phyloP scores from a whole-genome alignment of 1,140 invertebrate species.

The Cyclargus thomasi region DNA sequence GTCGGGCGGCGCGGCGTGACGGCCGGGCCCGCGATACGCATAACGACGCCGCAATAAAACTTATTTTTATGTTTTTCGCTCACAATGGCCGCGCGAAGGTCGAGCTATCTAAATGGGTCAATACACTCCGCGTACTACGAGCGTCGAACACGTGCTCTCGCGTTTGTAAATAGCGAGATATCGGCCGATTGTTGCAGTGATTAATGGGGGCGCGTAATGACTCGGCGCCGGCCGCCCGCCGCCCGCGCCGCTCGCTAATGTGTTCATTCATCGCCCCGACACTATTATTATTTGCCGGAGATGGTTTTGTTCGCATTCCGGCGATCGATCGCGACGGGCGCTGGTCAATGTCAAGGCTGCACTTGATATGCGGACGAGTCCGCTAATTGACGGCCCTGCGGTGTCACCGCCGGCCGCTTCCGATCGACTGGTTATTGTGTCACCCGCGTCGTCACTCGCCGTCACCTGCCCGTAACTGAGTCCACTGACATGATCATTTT shows the following conservation, averaged over 20 bases:
- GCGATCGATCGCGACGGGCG: constrained; percentile 58
- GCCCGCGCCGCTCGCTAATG: constrained; percentile 63
- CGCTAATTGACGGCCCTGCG: background rate
- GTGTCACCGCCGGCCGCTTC: background rate
- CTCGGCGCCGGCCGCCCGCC: constrained; percentile 42
- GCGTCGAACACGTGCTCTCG: constrained; percentile 68
- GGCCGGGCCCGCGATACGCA: constrained; percentile 56
- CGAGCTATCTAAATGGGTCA: constrained; percentile 75
- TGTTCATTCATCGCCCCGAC: constrained; percentile 66
- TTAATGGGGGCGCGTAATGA: constrained; percentile 72
- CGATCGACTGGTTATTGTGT: background rate
- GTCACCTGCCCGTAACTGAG: too few species aligned
- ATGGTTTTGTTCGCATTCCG: constrained; percentile 62
- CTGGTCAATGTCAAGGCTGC: constrained; percentile 69
- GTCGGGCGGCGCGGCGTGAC: constrained; percentile 50
- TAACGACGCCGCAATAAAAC: constrained; percentile 73
- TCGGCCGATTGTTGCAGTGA: constrained; percentile 74
- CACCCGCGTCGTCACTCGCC: background rate
- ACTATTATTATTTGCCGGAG: constrained; percentile 68
- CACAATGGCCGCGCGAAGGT: constrained; percentile 74
- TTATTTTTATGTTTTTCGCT: constrained; percentile 75
- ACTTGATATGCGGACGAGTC: constrained; percentile 37
- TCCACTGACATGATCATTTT: too few species aligned
- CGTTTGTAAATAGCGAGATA: constrained; percentile 74
- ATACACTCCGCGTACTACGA: constrained; percentile 71